Evolutionary conservation across 37 sponge, comb jelly and placozoan genomes (phyloP), one percentile per base, ranked within the genome.

Genomic region (Cliona cf. orientalis): DNA sequence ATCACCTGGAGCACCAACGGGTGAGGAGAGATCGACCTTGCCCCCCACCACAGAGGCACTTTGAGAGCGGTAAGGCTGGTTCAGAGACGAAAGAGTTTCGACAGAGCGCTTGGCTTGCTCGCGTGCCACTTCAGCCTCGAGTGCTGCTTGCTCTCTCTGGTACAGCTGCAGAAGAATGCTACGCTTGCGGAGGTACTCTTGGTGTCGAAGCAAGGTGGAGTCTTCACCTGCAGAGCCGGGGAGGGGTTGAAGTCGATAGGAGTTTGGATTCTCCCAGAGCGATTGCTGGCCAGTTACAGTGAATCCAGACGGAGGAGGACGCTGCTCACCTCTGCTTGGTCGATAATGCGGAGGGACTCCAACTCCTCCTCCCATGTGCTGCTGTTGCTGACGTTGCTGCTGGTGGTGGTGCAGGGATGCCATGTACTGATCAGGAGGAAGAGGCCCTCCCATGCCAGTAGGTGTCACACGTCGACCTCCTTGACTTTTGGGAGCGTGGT

Each of bases 81-180:
- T 34, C 14, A 80, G 71, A 28, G 80, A 59, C n/a, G 53, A 67
- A 9, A 80, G 42, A 9, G 80, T 35, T 69, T 80, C 80, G 2
- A 43, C 80, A 26, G 80, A 80, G 21, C 40, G 29, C 31, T 55
- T 26, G 28, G 67, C 68, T 33, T 79, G 79, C 3, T 53, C 42
- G 2, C 61, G 59, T 23, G 61, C 76, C 26, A n/a, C 26, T 62
- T 62, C 28, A 5, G 73, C 73, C 3, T 19, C 73, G 35, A 46
- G 2, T 2, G 56, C 55, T 26, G 73, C 73, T 32, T 55, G 73
- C 44, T 72, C 56, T 28, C 49, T 33, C 7, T 42, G 21, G 19
- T 72, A 72, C 23, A 72, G 49, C n/a, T 49, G 36, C 38, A 26
- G 55, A n/a, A 72, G 42, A 31, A 31, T 35, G 36, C 49, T 7